phyloP scores from a whole-genome alignment of 2,797 vertebrate genomes.

The Cygnus olor region DNA sequence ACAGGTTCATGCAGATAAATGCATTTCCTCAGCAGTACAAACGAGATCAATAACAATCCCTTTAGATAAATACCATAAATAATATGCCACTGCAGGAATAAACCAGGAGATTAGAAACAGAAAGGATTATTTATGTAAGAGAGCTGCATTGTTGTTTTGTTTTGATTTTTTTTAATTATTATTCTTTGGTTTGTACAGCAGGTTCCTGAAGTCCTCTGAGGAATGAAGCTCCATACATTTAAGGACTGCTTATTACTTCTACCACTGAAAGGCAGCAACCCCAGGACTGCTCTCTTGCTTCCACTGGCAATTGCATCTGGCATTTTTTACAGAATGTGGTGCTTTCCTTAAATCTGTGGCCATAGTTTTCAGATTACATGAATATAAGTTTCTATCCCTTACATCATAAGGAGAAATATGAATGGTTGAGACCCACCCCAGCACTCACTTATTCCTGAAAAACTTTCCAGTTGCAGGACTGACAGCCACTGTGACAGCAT shows the following conservation, averaged over 20 bases:
- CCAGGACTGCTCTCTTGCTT: not conserved
- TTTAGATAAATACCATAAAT: slow-evolving; percentile 15
- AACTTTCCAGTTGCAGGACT: not conserved
- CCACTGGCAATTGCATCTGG: not conserved
- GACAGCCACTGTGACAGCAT: rapidly evolving
- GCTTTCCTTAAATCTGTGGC: not conserved
- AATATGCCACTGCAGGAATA: not conserved
- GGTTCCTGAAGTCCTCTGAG: not conserved
- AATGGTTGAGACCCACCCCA: not conserved
- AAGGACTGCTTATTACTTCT: not conserved
- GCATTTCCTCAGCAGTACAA: slow-evolving; percentile 6
- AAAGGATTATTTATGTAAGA: slow-evolving; percentile 47
- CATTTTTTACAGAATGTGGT: not conserved
- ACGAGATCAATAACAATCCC: slow-evolving; percentile 4
- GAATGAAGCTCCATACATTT: not conserved
- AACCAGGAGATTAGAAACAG: not conserved
- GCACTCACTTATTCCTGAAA: not conserved
- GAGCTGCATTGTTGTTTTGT: not conserved
- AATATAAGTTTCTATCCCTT: not conserved
- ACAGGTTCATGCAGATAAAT: not conserved
- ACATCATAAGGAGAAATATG: not conserved
- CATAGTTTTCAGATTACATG: not conserved
- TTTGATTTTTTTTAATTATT: not conserved
- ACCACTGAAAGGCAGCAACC: not conserved
- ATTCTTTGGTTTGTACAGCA: not conserved